These are phyloP conservation scores for Eulemur mongoz DNA, from an alignment of 2,797 vertebrate species.

Conservation along the genomic window DNA sequence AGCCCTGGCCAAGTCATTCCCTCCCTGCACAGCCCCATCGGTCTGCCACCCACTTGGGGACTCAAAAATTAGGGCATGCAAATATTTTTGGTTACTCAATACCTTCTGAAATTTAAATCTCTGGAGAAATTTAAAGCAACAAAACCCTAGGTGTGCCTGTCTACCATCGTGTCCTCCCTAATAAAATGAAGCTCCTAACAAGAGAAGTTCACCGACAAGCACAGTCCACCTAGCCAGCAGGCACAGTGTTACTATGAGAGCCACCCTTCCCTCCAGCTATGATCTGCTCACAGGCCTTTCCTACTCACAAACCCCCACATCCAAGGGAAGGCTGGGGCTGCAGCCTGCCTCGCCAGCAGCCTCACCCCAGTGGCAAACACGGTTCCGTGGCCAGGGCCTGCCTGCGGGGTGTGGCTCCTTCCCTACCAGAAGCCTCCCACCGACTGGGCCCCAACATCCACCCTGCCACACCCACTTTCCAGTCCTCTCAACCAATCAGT, in stretches of 20 bases:
- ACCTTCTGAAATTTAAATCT: conserved; percentile 39
- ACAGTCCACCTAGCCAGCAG: not conserved
- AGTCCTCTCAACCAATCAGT: not conserved
- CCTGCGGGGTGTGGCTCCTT: not conserved
- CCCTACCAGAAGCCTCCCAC: not conserved
- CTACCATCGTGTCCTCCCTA: not conserved
- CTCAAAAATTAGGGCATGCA: conserved; percentile 11
- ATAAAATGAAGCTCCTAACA: not conserved
- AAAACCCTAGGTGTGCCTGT: not conserved
- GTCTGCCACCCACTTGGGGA: not conserved
- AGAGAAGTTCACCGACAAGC: not conserved
- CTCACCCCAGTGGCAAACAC: not conserved
- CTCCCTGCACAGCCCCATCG: not conserved
- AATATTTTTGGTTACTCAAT: not conserved
- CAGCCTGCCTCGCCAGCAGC: not conserved
- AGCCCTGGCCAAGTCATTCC: not conserved
- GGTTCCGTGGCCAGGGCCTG: not conserved
- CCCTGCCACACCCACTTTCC: too few species aligned
- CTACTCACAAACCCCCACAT: not conserved
- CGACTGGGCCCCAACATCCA: not conserved
- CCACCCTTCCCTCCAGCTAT: not conserved
- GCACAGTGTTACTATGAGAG: not conserved
- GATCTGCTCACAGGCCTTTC: not conserved
- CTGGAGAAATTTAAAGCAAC: not conserved
- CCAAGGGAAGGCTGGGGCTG: not conserved